Conservation (phyloP, 2,113 vertebrate species). For the Acrocephalus kingi region DNA sequence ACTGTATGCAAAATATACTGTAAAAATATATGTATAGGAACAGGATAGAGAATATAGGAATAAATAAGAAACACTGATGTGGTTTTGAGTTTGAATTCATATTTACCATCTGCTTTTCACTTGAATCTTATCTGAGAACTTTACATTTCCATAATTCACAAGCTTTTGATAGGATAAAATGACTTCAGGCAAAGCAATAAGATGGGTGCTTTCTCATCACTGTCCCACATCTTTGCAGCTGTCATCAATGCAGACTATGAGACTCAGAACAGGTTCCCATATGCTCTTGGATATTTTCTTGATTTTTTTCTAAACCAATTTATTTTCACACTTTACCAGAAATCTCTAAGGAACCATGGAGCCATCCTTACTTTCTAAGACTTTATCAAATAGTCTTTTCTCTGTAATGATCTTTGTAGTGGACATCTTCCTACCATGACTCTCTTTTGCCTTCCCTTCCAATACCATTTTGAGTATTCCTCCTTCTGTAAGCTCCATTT, state of each 20-base stretch:
- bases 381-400: background rate
- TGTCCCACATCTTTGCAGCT: background rate
- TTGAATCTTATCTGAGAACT: background rate
- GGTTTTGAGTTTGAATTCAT: background rate
- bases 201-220: background rate
- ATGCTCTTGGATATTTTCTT: background rate
- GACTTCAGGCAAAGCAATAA: background rate
- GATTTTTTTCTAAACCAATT: background rate
- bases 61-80: background rate
- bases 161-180: background rate
- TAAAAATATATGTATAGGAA: background rate
- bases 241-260: background rate
- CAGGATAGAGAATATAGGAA: background rate
- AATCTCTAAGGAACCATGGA: background rate
- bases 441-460: background rate
- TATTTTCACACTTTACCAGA: background rate
- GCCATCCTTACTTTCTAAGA: background rate
- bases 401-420: background rate
- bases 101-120: background rate
- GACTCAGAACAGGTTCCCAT: background rate
- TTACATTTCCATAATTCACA: background rate
- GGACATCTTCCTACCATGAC: background rate
- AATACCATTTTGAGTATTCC: background rate
- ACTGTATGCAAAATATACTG: background rate
- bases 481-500: background rate